phyloP scores from a whole-genome alignment of 2,113 vertebrate species.

The Emydocephalus ijimae region DNA sequence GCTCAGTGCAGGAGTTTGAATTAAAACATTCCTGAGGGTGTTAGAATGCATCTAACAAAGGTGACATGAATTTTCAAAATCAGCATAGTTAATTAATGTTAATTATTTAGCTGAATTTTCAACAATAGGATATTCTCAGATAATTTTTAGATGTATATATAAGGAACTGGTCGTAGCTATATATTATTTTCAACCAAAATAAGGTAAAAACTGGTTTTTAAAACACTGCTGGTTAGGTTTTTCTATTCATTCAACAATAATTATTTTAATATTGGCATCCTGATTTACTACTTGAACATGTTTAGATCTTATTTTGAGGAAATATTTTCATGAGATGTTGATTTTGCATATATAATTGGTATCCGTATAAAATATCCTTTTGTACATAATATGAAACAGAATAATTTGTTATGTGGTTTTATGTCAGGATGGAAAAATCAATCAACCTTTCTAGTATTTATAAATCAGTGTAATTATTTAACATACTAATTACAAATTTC shows the following conservation, averaged over 20 bases:
- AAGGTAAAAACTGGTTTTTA: neutral
- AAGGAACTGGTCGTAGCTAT: neutral
- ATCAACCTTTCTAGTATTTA: neutral
- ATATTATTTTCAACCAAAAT: neutral
- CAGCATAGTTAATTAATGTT: neutral
- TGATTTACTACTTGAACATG: neutral
- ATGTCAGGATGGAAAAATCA: constrained; percentile 11
- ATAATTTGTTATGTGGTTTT: neutral
- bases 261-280: neutral
- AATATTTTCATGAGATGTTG: neutral
- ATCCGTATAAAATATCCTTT: neutral
- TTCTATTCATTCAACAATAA: neutral
- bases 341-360: neutral
- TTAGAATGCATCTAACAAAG: neutral
- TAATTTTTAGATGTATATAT: neutral
- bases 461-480: constrained; percentile 1
- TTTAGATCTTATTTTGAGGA: neutral
- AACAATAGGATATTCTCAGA: neutral
- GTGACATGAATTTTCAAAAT: neutral
- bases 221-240: neutral
- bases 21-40: neutral
- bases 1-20: neutral
- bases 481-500: neutral
- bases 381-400: constrained; percentile 23
- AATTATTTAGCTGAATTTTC: neutral